Base-by-base conservation (phyloP, 2,888 invertebrate genomes). In the Allolobophora icterica region DNA sequence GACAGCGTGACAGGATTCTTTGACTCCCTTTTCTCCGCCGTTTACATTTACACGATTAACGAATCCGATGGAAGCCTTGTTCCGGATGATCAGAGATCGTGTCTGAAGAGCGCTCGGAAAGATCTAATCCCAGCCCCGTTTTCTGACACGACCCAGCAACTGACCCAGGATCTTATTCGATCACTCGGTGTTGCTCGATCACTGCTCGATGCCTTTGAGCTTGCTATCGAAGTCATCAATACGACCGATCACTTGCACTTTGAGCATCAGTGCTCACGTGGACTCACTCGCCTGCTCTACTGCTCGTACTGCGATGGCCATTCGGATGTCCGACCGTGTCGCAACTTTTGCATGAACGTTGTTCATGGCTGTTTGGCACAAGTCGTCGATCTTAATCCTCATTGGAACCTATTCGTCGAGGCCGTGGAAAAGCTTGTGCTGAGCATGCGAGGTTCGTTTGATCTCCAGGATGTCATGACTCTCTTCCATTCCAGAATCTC, bases 1-100 rank as follows among this genome's bases (percentile, higher is more conserved):
- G 94, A 94, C 34, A 94, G 94, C 84, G 94, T 95, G 30, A 92
- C 93, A 30, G 93, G 93, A 89, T 98, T 98, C 96, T 98, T 98
- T 96, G 96, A 97, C 90, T 96, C 97, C 92, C 96, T 98, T 90
- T 98, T 98, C 95, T 97, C 97, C 1, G 96, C 97, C 90, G 97
- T 97, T 40, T 97, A 97, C 94, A 97, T 97, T 94, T 94, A 94
- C 93, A 94, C 94, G 71, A 92, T 95, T 38, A 95, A 95, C 91
- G 93, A 93, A 90, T 94, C 94, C 0, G 93, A 34, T 30, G 96
- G 96, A 93, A 95, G 96, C 91, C 97, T 97, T 94, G 97, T 98
- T 95, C 97, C 97, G 58, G 96, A 96, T n/a, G 97, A 97, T 93
- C 98, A 98, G 95, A 97, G 97, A 93, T 96, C 96, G 90, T 98